Conservation (phyloP, 2,797 vertebrate species). For the Danio kyathit region DNA sequence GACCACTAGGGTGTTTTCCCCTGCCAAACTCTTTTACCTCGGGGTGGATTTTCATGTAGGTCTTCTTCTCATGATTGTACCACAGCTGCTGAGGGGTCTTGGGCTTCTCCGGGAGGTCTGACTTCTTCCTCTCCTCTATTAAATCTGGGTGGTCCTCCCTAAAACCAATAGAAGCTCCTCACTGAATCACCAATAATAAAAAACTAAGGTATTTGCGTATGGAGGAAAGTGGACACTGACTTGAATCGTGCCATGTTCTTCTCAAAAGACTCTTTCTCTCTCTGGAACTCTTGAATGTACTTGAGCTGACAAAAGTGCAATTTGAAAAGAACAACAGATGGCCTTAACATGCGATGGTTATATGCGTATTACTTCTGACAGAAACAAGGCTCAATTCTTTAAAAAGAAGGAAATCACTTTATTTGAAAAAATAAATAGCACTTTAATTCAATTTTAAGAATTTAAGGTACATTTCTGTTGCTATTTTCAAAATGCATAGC, state of each 20-base stretch:
- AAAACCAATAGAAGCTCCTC: neutral
- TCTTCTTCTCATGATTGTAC: constrained; percentile 87
- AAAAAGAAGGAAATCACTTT: neutral
- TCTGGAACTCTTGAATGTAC: constrained; percentile 82
- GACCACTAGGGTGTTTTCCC: neutral
- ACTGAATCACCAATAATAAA: neutral
- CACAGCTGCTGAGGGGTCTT: constrained; percentile 86
- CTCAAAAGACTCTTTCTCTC: constrained; percentile 81
- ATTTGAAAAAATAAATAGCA: neutral
- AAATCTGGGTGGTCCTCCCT: constrained; percentile 83
- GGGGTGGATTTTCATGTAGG: constrained; percentile 83
- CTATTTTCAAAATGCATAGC: no score
- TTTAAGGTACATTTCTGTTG: no score
- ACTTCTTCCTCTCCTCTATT: constrained; percentile 83
- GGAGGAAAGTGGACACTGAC: constrained; percentile 62
- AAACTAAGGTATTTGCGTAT: neutral
- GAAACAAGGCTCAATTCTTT: neutral
- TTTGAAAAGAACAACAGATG: neutral
- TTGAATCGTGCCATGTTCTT: constrained; percentile 84
- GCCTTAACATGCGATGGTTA: neutral
- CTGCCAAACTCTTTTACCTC: constrained; percentile 68
- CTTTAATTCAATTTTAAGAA: no score
- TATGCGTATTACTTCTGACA: neutral
- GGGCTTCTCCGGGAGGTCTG: constrained; percentile 83
- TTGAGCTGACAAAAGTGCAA: constrained; percentile 73